Evolutionary conservation across 2,888 invertebrate species (phyloP).

Genomic region (Calameuta pallipes): DNA sequence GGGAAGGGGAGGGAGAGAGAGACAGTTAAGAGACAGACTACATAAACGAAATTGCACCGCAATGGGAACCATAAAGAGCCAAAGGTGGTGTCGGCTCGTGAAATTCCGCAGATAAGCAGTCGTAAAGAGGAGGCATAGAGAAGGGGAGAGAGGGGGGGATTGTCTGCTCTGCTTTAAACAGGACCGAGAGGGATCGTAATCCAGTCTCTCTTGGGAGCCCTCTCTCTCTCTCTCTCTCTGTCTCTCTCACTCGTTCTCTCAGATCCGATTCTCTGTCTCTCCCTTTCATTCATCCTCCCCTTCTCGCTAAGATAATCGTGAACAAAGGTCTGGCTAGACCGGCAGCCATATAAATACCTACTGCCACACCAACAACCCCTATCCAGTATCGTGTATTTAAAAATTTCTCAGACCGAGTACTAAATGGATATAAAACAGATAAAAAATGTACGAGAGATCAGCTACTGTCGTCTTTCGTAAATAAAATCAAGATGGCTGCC

Average conservation of each 20-base stretch:
- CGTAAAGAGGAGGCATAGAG: conserved; percentile 4
- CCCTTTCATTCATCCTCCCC: neutral
- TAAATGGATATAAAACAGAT: neutral
- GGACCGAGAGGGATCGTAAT: neutral
- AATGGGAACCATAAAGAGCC: neutral
- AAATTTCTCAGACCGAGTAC: neutral
- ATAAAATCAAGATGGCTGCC: neutral
- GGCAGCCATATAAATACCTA: neutral
- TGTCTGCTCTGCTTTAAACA: conserved; percentile 8
- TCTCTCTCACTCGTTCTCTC: neutral
- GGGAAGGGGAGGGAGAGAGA: neutral
- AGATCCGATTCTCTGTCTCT: neutral
- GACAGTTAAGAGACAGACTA: neutral
- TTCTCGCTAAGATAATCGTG: neutral
- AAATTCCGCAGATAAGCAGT: conserved; percentile 8
- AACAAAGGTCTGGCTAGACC: neutral
- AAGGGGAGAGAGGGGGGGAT: neutral
- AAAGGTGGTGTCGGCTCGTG: conserved; percentile 8
- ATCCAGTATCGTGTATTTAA: neutral
- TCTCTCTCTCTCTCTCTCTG: neutral
- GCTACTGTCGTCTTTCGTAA: neutral
- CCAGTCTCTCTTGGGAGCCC: neutral
- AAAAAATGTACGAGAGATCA: neutral
- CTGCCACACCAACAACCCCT: neutral
- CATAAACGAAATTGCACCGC: neutral